Base-by-base conservation (phyloP, 1,140 invertebrate species). In the Lordiphosa stackelbergi region DNA sequence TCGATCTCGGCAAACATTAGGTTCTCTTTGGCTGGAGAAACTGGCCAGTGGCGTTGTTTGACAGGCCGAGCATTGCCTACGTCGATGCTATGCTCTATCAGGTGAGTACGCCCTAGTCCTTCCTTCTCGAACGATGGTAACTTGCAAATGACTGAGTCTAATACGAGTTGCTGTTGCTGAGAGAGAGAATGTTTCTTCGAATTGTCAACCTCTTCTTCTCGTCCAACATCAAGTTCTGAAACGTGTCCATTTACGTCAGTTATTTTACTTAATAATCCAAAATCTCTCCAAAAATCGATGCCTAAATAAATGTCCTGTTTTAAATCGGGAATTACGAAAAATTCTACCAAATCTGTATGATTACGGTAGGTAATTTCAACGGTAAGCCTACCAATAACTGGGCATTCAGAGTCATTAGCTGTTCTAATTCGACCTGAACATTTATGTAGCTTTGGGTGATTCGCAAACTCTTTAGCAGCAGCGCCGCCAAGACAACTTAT, bases 1-100 rank as follows among this genome's bases (percentile, higher is more conserved):
- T n/a, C n/a, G n/a, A n/a, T n/a, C n/a, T n/a, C n/a, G n/a, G n/a
- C n/a, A n/a, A n/a, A n/a, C n/a, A n/a, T 51, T 4, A 62, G 16
- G 24, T 48, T 45, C 3, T 66, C 52, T 1, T 16, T 36, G 8
- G 60, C 47, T 2, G 47, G 55, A 5, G 45, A 55, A 5, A 69
- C 16, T 0, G 66, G 52, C 37, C 53, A 69, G 47, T 46, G 37
- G 3, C 60, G 35, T 28, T 69, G 55, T 35, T 64, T 59, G n/a
- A 58, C 34, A 2, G 48, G 47, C 7, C 9, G 28, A 3, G 19
- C 35, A 9, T 13, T 5, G 7, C 38, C 38, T 7, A 54, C 45
- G 22, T 54, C 38, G 11, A 65, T 65, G 0, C 3, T 19, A 13
- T 65, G 48, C 12, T 34, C 22, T 4, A 53, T 59, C 9, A 59